phyloP scores from a whole-genome alignment of 2,113 vertebrate genomes.

The Colaptes auratus region DNA sequence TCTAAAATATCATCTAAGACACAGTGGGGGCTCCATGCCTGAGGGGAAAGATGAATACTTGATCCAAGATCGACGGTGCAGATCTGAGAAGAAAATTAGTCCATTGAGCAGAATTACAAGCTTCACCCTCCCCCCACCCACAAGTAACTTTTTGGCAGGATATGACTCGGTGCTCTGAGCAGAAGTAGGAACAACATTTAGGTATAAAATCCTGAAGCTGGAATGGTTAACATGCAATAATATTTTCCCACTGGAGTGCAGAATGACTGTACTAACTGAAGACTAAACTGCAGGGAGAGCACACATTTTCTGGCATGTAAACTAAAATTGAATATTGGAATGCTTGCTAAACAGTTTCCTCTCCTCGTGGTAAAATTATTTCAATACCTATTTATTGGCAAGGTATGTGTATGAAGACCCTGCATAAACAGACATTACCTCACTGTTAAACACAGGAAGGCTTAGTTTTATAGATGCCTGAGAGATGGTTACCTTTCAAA shows the following conservation, averaged over 20 bases:
- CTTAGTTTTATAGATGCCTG: not conserved
- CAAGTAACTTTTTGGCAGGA: not conserved
- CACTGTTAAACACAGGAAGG: not conserved
- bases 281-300: not conserved
- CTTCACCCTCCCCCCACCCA: not conserved
- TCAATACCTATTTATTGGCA: not conserved
- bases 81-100: slow-evolving; percentile 1
- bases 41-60: not conserved
- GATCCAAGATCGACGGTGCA: not conserved
- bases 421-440: slow-evolving; percentile 6
- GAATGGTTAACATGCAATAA: not conserved
- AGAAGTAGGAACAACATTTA: not conserved
- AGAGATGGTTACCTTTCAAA: not conserved
- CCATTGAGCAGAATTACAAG: not conserved
- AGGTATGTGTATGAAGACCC: not conserved
- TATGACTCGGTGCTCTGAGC: not conserved
- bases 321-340: not conserved
- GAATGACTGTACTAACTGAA: not conserved
- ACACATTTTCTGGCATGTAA: not conserved
- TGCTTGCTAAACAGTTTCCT: not conserved
- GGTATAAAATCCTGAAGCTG: not conserved
- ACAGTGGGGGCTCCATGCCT: not conserved
- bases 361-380: not conserved
- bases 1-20: not conserved
- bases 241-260: not conserved